Evolutionary conservation across 2,797 vertebrate species (phyloP), one percentile per base, ranked within the genome.

Genomic region (Atherinosoma microstoma): DNA sequence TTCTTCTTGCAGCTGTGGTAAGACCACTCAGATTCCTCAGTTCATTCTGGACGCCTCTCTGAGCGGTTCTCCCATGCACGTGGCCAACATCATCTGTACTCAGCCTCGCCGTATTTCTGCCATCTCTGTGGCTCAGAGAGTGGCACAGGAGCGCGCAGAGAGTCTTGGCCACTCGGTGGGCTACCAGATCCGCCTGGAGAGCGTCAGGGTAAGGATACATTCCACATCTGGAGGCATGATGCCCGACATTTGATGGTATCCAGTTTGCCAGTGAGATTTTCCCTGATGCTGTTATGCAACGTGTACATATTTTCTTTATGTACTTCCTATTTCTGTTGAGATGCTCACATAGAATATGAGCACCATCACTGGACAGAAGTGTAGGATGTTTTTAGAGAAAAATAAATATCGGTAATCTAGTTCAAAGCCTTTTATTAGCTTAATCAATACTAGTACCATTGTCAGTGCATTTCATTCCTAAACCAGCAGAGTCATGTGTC

Each of bases 121-220:
- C 53, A 96, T 99, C 84, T 94, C 98, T 2, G 98, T 99, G 57
- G 97, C 98, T 53, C 94, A 98, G 85, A 95, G 96, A 7, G 98
- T 99, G 6, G 96, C 98, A 11, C 96, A 98, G 82, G 98, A 99
- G 84, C 93, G 98, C 22, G 93, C 95, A 1, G 98, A 99, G 91
- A 86, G 90, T 73, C 89, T 98, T 80, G 98, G 98, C 3, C 86
- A 96, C 84, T 96, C 96, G 0, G 97, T 98, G 69, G 98, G 98
- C 2, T 99, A 99, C 91, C 98, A 99, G 94, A 99, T 99, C 83
- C 96, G 98, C n/a, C 88, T 99, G 81, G 97, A 99, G 91, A 98
- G 93, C 2, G 94, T 99, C 73, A 94, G 96, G 96, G 98, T 99
- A 82, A 12, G 54, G 61, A 2, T 49, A 15, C 69, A 67, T 83